phyloP scores from a whole-genome alignment of 2,113 vertebrate genomes.

The Rostratula benghalensis region DNA sequence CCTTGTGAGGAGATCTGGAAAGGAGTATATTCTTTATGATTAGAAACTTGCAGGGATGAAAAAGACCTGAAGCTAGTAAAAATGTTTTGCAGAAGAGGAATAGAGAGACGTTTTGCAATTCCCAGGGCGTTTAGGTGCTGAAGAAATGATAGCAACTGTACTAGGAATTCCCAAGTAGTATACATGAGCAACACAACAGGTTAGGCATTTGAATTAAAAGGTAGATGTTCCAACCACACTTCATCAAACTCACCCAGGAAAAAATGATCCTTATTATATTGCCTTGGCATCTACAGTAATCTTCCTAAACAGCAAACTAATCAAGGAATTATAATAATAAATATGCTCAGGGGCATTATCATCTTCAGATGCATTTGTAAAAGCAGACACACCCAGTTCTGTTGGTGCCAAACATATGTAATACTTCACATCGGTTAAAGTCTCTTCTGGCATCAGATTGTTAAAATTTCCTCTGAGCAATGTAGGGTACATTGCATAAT shows the following conservation, averaged over 20 bases:
- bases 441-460: background rate
- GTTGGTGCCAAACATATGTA: conserved; percentile 10
- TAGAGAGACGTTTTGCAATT: conserved; percentile 30
- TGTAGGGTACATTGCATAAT: background rate
- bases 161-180: conserved; percentile 19
- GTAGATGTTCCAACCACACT: conserved; percentile 19
- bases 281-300: background rate
- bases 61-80: conserved; percentile 38
- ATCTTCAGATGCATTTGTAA: background rate
- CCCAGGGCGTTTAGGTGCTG: background rate
- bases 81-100: conserved; percentile 31
- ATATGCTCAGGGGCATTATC: background rate
- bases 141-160: background rate
- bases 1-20: conserved; percentile 6
- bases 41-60: conserved; percentile 44
- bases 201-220: conserved; percentile 37
- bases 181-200: background rate
- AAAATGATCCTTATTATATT: background rate
- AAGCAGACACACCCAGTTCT: background rate
- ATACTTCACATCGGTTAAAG: background rate
- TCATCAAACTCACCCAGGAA: background rate
- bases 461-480: background rate
- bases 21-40: conserved; percentile 49
- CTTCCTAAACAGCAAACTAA: background rate
- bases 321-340: conserved; percentile 36